Evolutionary conservation across 2,888 invertebrate genomes (phyloP).

Genomic region (Campoplex capitator): DNA sequence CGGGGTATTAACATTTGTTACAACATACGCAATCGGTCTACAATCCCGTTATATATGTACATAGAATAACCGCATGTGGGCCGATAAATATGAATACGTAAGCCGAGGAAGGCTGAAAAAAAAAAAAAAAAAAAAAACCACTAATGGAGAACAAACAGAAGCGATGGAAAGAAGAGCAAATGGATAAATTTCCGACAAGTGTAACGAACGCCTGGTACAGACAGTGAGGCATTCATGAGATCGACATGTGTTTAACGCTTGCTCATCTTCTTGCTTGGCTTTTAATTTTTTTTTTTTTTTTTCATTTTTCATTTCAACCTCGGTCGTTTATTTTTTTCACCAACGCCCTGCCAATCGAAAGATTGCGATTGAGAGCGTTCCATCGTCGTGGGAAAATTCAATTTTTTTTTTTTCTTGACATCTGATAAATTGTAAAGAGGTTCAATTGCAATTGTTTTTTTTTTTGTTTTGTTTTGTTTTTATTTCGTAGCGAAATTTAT

Average conservation of each 20-base stretch:
- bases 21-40: conserved; percentile 23
- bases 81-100: conserved; percentile 15
- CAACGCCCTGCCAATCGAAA: conserved; percentile 21
- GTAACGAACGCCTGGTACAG: conserved; percentile 53
- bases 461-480: background rate
- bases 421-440: conserved; percentile 3
- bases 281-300: conserved; percentile 47
- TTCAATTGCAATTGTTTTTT: background rate
- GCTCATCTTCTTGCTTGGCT: conserved; percentile 47
- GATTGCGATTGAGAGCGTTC: conserved; percentile 44
- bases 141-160: conserved; percentile 45
- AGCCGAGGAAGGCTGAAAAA: conserved; percentile 20
- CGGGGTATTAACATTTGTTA: conserved; percentile 37
- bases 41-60: background rate
- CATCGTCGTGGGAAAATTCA: conserved; percentile 50
- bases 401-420: background rate
- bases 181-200: conserved; percentile 61
- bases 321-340: conserved; percentile 14
- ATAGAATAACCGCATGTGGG: conserved; percentile 27
- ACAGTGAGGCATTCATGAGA: conserved; percentile 64
- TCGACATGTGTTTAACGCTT: conserved; percentile 57
- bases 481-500: background rate
- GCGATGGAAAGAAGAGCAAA: conserved; percentile 42
- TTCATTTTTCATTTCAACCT: conserved; percentile 6
- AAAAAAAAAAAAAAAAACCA: background rate